phyloP scores from a whole-genome alignment of 2,797 vertebrate species.

The Coregonus suidteri region DNA sequence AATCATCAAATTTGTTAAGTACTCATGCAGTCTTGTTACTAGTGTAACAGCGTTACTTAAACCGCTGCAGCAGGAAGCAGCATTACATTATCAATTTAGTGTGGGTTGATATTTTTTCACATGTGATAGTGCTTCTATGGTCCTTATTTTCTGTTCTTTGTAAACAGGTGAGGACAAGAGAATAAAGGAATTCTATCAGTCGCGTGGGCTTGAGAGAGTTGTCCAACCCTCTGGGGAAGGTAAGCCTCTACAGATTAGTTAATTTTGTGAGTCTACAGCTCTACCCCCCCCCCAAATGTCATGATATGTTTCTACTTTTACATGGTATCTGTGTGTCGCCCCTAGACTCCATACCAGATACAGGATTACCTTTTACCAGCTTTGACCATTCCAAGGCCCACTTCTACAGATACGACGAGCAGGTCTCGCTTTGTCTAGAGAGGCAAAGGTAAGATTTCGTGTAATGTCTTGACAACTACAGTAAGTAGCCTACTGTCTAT shows the following conservation, averaged over 20 bases:
- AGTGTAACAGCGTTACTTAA: no score
- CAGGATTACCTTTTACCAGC: slow-evolving; percentile 89
- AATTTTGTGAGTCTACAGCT: not conserved
- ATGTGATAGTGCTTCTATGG: no score
- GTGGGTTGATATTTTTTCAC: no score
- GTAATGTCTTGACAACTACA: not conserved
- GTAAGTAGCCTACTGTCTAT: not conserved
- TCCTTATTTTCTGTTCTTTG: not conserved
- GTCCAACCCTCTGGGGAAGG: slow-evolving; percentile 87
- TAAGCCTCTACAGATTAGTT: slow-evolving; percentile 49
- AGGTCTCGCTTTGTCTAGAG: slow-evolving; percentile 93
- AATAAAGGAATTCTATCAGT: slow-evolving; percentile 97
- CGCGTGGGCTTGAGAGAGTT: slow-evolving; percentile 90
- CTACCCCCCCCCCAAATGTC: no score
- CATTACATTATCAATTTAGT: no score
- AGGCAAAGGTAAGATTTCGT: slow-evolving; percentile 83
- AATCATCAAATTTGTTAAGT: no score
- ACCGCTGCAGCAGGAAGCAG: no score
- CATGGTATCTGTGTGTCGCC: not conserved
- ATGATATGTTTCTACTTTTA: not conserved
- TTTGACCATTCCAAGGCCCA: slow-evolving; percentile 96
- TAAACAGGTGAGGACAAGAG: slow-evolving; percentile 90
- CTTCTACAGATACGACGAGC: slow-evolving; percentile 97
- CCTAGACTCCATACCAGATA: slow-evolving; percentile 83
- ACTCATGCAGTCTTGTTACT: no score